These are phyloP conservation scores for Sinocyclocheilus anshuiensis DNA, from an alignment of 2,113 vertebrate genomes.

Conservation along the genomic window DNA sequence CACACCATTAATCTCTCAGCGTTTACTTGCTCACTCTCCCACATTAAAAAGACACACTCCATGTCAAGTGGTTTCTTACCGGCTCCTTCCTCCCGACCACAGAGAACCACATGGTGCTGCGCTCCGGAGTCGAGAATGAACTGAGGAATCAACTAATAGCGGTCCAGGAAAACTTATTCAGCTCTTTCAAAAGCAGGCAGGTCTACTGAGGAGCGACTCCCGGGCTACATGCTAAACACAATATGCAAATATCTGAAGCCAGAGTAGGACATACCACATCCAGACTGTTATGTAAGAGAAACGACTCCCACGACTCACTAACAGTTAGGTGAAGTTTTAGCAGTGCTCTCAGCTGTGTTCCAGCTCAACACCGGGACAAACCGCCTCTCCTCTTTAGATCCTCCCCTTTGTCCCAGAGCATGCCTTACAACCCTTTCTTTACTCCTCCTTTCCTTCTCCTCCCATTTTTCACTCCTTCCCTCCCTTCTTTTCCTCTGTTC, in stretches of 20 bases:
- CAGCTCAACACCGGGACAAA: slow-evolving; percentile 46
- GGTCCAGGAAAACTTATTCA: slow-evolving; percentile 29
- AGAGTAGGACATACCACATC: slow-evolving; percentile 67
- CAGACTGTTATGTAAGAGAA: slow-evolving; percentile 70
- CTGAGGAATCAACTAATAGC: background rate
- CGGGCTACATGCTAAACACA: slow-evolving; percentile 64
- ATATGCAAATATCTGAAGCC: slow-evolving; percentile 65
- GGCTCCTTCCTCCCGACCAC: slow-evolving; percentile 86
- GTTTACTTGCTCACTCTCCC: slow-evolving; percentile 25
- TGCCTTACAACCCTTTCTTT: background rate
- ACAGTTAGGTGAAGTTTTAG: slow-evolving; percentile 53
- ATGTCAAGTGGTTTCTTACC: slow-evolving; percentile 75
- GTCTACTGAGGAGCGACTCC: background rate
- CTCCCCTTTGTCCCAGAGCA: slow-evolving; percentile 56
- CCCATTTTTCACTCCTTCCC: slow-evolving; percentile 12
- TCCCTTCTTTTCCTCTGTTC: slow-evolving; percentile 37
- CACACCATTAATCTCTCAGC: slow-evolving; percentile 11
- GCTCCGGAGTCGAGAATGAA: background rate
- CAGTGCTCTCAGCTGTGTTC: slow-evolving; percentile 39
- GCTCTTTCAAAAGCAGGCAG: slow-evolving; percentile 2
- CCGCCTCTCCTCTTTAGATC: slow-evolving; percentile 27
- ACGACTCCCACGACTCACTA: slow-evolving; percentile 28
- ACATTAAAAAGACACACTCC: slow-evolving; percentile 28
- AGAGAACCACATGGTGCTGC: slow-evolving; percentile 92
- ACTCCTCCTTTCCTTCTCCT: background rate